Percentiles rank a stretch among this genome's conserved stretches.
Conservation (phyloP, 2,797 vertebrate species). For the Mus spretus region DNA sequence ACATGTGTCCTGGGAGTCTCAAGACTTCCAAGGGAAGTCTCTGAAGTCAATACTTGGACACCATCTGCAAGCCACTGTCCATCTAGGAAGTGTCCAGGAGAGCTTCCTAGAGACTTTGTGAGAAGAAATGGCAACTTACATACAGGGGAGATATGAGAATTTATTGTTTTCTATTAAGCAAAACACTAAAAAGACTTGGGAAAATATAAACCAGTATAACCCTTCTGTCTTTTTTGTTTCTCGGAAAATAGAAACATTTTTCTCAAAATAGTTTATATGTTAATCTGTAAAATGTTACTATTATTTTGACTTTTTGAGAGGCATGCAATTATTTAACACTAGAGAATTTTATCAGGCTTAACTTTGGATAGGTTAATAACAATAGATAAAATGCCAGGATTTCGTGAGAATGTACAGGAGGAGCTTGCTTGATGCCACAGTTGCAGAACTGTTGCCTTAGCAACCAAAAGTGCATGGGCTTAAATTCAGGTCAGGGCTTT, state of each 20-base stretch:
- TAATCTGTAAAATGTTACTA: background rate
- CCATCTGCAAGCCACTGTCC: background rate
- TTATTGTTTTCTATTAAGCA: conserved; percentile 38
- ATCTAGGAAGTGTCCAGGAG: background rate
- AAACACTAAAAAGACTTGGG: conserved; percentile 41
- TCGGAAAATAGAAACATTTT: conserved; percentile 51
- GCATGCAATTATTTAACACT: background rate
- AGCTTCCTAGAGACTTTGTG: background rate
- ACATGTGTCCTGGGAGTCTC: background rate
- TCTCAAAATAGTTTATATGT: conserved; percentile 42
- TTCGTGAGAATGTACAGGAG: background rate
- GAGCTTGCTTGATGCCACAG: background rate
- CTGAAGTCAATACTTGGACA: background rate
- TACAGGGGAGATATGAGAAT: background rate
- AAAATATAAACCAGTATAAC: conserved; percentile 11
- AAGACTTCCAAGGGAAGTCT: background rate
- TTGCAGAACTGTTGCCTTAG: background rate
- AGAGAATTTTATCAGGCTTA: background rate
- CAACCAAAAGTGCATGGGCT: background rate
- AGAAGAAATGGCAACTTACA: conserved; percentile 49
- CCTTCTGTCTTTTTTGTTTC: conserved; percentile 51
- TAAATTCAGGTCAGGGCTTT: conserved; percentile 13
- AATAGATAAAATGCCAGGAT: background rate
- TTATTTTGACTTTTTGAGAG: background rate
- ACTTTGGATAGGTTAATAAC: conserved; percentile 48